Conservation (phyloP, 2,113 vertebrate species). For the Gnathonemus longibarbis region DNA sequence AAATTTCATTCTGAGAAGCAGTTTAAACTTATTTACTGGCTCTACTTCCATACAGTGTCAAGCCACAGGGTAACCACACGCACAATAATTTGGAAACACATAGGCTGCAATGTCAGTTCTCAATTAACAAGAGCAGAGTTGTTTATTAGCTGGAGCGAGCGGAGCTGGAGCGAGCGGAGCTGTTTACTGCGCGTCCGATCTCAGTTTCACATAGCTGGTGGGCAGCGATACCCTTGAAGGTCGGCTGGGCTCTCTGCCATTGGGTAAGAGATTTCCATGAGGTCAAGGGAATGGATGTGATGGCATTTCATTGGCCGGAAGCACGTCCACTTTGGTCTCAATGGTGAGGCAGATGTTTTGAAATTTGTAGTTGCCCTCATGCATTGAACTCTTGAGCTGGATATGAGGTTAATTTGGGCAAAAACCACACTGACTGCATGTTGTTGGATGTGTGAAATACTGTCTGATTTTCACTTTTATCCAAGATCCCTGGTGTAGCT, state of each 20-base stretch:
- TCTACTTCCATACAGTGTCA: not conserved
- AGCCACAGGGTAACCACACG: not conserved
- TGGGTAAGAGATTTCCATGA: conserved; percentile 57
- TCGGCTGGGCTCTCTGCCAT: conserved; percentile 24
- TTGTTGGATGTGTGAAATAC: not conserved
- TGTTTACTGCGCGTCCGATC: conserved; percentile 52
- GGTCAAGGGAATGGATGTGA: conserved; percentile 47
- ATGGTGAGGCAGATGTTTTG: not conserved
- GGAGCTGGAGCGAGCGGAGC: conserved; percentile 40
- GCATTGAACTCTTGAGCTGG: not conserved
- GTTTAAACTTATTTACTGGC: not conserved
- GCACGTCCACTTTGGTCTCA: not conserved
- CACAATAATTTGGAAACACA: not conserved
- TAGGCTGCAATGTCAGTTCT: conserved; percentile 24
- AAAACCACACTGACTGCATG: not conserved
- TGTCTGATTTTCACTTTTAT: not conserved
- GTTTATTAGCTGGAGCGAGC: conserved; percentile 54
- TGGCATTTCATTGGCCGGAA: conserved; percentile 15
- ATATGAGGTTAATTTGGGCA: not conserved
- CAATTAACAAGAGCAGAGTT: conserved; percentile 49
- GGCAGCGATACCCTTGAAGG: conserved; percentile 20
- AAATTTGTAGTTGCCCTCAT: not conserved
- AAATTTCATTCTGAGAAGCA: not conserved
- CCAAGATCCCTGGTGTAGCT: not conserved
- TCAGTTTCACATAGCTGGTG: conserved; percentile 41